phyloP scores from a whole-genome alignment of 2,797 vertebrate genomes.

The Eulemur rubriventer region DNA sequence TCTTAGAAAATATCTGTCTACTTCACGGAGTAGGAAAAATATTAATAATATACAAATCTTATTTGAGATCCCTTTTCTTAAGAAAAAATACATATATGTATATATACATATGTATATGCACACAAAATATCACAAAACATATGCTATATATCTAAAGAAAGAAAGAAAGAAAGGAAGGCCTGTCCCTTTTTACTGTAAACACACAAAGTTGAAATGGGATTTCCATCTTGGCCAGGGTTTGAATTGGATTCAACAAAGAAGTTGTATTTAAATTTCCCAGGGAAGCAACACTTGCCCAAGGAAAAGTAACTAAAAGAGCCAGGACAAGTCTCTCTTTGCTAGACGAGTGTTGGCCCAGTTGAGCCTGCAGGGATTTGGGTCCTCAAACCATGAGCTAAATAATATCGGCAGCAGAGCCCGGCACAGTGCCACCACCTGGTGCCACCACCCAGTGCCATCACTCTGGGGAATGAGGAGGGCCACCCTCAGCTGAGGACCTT shows the following conservation, averaged over 20 bases:
- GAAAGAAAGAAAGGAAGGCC: neutral
- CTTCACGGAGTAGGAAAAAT: neutral
- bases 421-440: no score
- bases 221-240: neutral
- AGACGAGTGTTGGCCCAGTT: neutral
- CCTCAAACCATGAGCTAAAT: no score
- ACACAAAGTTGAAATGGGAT: neutral
- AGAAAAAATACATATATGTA: neutral
- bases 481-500: neutral
- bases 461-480: neutral
- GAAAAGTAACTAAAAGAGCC: neutral
- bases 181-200: neutral
- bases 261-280: neutral
- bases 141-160: neutral
- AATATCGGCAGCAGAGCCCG: accelerated
- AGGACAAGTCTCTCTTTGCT: accelerated
- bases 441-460: no score
- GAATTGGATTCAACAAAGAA: neutral
- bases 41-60: neutral
- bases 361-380: neutral
- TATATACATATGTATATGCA: neutral
- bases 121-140: neutral
- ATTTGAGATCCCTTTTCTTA: neutral
- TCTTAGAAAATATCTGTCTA: neutral
- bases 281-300: neutral